Base-by-base conservation (phyloP, 2,888 invertebrate species). In the Drosophila birchii region DNA sequence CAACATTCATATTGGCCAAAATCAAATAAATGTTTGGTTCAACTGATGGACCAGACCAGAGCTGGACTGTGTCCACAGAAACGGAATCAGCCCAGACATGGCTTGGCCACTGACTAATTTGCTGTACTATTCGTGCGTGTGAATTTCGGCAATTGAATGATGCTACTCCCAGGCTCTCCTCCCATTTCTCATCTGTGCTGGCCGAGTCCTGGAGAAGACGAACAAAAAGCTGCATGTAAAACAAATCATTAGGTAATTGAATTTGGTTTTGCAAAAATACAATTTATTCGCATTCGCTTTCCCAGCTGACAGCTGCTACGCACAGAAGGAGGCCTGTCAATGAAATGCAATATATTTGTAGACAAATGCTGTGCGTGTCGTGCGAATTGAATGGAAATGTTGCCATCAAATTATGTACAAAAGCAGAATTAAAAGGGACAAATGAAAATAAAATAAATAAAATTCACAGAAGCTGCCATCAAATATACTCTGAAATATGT, bases 171-270 rank as follows among this genome's bases (percentile, higher is more conserved):
- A 16, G 20, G 3, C 51, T 20, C 44, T 14, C 36, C n/a, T 23
- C 43, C n/a, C n/a, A n/a, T n/a, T n/a, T 18, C 38, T 18, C 29
- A 20, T n/a, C 39, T 55, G 32, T 44, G 44, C 38, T 47, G n/a
- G n/a, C 26, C 20, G 7, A 8, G 9, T 18, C 26, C 26, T 18
- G 5, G 16, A 36, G 34, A 43, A 68, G 51, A 51, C 34, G 43
- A 51, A 57, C 54, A 45, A 54, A 58, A 41, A 75, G 58, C 55
- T 64, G 55, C 51, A 61, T 75, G 71, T 77, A 84, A 84, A 88
- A 81, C 75, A 81, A 86, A 84, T 88, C 78, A 81, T 79, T 85
- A 75, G 75, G 87, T 81, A 84, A 88, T 85, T 84, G 82, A 85
- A 86, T 88, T 86, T 69, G 63, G 67, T 44, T 62, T 47, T 32